phyloP scores from a whole-genome alignment of 1,140 invertebrate genomes.

The Drosophila ohnishii region DNA sequence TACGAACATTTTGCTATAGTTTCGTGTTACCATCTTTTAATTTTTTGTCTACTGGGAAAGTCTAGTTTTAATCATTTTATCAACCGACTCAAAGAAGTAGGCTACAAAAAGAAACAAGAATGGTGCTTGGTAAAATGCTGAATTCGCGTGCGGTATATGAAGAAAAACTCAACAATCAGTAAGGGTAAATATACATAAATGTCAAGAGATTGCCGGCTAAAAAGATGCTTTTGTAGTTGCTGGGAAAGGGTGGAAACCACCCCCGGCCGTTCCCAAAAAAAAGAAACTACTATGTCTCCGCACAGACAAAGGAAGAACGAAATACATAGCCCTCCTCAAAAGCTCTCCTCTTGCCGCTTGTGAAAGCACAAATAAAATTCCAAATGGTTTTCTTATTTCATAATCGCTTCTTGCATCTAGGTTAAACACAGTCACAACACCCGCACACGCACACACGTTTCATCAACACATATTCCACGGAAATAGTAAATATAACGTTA shows the following conservation, averaged over 20 bases:
- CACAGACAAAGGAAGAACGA: constrained; percentile 14
- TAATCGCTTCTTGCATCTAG: constrained; percentile 69
- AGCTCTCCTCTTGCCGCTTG: constrained; percentile 2
- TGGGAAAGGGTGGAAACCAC: constrained; percentile 31
- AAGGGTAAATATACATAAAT: constrained; percentile 27
- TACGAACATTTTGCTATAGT: background rate
- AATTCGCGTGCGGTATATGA: background rate
- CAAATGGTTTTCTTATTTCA: constrained; percentile 70
- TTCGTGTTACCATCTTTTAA: background rate
- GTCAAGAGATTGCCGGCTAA: constrained; percentile 29
- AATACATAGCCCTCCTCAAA: background rate
- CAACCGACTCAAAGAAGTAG: constrained; percentile 9
- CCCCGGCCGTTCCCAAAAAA: constrained; percentile 17
- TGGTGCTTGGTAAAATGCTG: background rate
- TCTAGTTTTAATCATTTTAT: background rate
- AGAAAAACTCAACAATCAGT: constrained; percentile 27
- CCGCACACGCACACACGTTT: background rate
- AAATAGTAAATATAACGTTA: background rate
- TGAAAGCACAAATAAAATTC: constrained; percentile 15
- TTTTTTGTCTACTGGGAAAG: background rate
- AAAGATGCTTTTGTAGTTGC: constrained; percentile 15
- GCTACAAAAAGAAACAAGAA: background rate
- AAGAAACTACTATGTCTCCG: background rate
- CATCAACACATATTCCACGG: background rate
- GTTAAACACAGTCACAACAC: constrained; percentile 46